These are phyloP conservation scores for Anas bahamensis DNA, from an alignment of 2,797 vertebrate genomes.

Conservation along the genomic window DNA sequence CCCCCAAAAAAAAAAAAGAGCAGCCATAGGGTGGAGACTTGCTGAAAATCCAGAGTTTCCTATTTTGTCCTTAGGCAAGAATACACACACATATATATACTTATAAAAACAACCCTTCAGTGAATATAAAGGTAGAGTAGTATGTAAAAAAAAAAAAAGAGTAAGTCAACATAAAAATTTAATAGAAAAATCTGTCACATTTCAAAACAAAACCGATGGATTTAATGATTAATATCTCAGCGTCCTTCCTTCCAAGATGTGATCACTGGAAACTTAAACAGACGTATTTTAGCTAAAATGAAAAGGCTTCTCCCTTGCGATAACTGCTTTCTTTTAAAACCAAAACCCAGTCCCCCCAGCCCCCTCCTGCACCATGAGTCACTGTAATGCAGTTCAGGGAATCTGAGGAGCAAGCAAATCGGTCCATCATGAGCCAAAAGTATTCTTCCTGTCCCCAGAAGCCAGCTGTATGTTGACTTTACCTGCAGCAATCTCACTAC, in stretches of 20 bases:
- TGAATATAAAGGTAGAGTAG: slow-evolving; percentile 63
- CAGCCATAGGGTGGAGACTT: slow-evolving; percentile 44
- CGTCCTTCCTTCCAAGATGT: slow-evolving; percentile 16
- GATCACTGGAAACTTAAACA: background rate
- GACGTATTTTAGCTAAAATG: background rate
- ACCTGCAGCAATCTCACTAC: slow-evolving; percentile 32
- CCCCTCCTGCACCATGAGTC: background rate
- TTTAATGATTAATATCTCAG: slow-evolving; percentile 61
- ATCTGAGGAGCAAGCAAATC: slow-evolving; percentile 14
- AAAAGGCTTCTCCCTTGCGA: background rate
- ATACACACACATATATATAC: slow-evolving; percentile 4
- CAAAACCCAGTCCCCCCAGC: background rate
- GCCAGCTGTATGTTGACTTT: background rate
- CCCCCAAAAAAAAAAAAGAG: background rate
- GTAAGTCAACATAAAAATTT: slow-evolving; percentile 43
- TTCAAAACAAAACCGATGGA: slow-evolving; percentile 64
- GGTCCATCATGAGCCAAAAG: background rate
- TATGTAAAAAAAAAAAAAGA: slow-evolving; percentile 59
- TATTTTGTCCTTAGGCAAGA: slow-evolving; percentile 60
- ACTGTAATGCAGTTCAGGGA: slow-evolving; percentile 2
- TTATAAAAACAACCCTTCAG: slow-evolving; percentile 56
- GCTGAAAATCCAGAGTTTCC: slow-evolving; percentile 56
- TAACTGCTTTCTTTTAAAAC: background rate
- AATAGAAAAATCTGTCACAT: slow-evolving; percentile 74
- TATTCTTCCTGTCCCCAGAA: background rate